phyloP scores from a whole-genome alignment of 2,797 vertebrate species.

The Pygocentrus nattereri region DNA sequence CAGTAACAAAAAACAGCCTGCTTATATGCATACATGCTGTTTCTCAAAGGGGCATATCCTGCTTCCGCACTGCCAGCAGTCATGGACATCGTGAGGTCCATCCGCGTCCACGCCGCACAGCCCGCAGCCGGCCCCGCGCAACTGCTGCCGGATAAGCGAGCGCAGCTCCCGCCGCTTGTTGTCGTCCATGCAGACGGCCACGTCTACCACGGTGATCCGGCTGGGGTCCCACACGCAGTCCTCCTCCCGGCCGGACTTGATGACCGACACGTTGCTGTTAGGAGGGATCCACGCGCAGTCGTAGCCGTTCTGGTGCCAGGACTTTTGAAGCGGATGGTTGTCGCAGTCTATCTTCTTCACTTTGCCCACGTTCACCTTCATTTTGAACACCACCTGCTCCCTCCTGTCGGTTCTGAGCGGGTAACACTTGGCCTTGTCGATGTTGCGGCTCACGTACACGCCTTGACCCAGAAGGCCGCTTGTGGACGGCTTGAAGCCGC shows the following conservation, averaged over 20 bases:
- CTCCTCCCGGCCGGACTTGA: constrained; percentile 63
- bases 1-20: too few species aligned
- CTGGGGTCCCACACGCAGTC: constrained; percentile 68
- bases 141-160: constrained; percentile 22
- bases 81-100: constrained; percentile 45
- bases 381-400: constrained; percentile 61
- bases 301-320: constrained; percentile 62
- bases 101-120: constrained; percentile 16
- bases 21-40: constrained; percentile 52
- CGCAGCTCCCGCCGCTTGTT: constrained; percentile 40
- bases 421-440: constrained; percentile 64
- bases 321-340: constrained; percentile 57
- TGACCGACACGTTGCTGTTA: constrained; percentile 40
- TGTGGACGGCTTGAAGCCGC: constrained; percentile 56
- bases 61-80: constrained; percentile 58
- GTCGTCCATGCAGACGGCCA: constrained; percentile 59
- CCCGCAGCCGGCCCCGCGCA: neutral
- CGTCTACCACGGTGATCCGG: constrained; percentile 53
- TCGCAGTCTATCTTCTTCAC: constrained; percentile 66
- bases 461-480: constrained; percentile 62
- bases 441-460: constrained; percentile 66
- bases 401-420: constrained; percentile 42
- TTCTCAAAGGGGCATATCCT: constrained; percentile 59
- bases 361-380: constrained; percentile 61
- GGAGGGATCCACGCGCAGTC: constrained; percentile 65